Conservation (phyloP, 2,113 vertebrate genomes). For the Mugil cephalus region DNA sequence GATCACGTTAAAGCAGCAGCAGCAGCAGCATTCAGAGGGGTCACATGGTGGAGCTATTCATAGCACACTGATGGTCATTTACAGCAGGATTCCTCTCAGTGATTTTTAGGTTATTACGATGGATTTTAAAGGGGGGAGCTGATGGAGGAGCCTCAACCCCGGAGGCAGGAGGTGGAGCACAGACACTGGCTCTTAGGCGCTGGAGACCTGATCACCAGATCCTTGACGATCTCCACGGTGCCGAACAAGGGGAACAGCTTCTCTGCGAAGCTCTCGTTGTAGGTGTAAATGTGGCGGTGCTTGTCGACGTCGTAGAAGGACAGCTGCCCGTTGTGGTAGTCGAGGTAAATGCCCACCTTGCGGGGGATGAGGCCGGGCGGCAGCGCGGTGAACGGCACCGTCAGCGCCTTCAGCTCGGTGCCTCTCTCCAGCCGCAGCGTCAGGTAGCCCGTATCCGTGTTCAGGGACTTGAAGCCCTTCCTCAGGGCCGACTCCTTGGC, state of each 20-base stretch:
- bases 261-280: constrained; percentile 82
- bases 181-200: constrained; percentile 66
- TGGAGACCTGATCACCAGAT: constrained; percentile 83
- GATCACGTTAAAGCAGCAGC: constrained; percentile 72
- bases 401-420: constrained; percentile 85
- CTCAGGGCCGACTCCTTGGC: constrained; percentile 88
- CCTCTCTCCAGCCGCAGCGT: constrained; percentile 85
- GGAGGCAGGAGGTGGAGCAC: constrained; percentile 78
- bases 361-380: constrained; percentile 78
- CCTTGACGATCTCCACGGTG: constrained; percentile 83
- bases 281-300: constrained; percentile 84
- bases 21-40: constrained; percentile 54
- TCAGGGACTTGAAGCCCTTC: constrained; percentile 88
- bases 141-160: constrained; percentile 65
- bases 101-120: constrained; percentile 51
- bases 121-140: constrained; percentile 16
- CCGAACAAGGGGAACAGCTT: constrained; percentile 85
- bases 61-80: constrained; percentile 60
- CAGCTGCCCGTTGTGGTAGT: constrained; percentile 82
- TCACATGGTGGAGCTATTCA: constrained; percentile 57
- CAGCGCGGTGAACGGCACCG: constrained; percentile 83
- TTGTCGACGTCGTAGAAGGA: constrained; percentile 84
- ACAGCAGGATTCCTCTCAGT: constrained; percentile 49
- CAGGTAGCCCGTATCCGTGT: constrained; percentile 84
- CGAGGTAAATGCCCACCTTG: constrained; percentile 83